These are phyloP conservation scores for Dasypus novemcinctus DNA, from an alignment of 2,113 vertebrate species.

Conservation along the genomic window DNA sequence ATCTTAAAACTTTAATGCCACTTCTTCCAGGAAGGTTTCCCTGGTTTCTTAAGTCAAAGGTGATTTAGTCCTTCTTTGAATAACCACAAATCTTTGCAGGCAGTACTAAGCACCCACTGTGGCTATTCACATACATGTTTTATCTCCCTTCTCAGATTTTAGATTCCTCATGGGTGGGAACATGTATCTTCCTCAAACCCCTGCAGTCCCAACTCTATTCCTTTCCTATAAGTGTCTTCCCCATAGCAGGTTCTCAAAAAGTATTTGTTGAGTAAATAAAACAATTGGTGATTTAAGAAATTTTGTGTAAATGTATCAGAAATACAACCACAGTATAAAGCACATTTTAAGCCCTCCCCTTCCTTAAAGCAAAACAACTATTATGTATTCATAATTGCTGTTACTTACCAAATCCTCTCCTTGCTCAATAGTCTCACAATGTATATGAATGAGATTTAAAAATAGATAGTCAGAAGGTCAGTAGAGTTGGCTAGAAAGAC, in stretches of 20 bases:
- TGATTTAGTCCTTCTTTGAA: background rate
- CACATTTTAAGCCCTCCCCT: background rate
- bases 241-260: background rate
- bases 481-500: background rate
- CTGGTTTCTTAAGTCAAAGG: background rate
- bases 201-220: background rate
- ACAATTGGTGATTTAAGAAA: background rate
- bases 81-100: background rate
- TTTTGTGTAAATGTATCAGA: background rate
- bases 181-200: background rate
- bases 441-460: background rate
- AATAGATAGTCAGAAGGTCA: conserved; percentile 35
- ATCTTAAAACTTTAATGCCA: background rate
- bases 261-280: background rate
- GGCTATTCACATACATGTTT: background rate
- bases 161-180: background rate
- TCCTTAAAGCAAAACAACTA: background rate
- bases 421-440: background rate
- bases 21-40: background rate
- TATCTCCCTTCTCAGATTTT: background rate
- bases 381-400: background rate
- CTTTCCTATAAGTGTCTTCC: background rate
- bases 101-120: background rate
- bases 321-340: background rate
- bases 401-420: background rate